Evolutionary conservation across 1,140 invertebrate species (phyloP).

Genomic region (Ips typographus): DNA sequence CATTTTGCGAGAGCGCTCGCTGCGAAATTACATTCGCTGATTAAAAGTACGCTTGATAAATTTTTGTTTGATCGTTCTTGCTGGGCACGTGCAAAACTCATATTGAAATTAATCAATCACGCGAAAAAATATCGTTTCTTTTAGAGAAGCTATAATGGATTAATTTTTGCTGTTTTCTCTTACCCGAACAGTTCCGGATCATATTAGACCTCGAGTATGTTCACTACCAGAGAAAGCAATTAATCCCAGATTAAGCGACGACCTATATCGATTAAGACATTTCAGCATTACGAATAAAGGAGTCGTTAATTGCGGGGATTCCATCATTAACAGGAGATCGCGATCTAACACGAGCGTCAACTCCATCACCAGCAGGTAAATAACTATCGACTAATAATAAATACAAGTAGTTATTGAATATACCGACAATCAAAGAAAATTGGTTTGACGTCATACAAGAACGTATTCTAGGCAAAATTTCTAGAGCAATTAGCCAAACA

Average conservation of each 20-base stretch:
- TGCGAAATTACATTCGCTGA: too few relatives aligned
- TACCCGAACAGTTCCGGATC: conserved; percentile 67
- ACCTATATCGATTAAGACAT: conserved; percentile 81
- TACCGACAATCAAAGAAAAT: too few relatives aligned
- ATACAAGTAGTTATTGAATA: too few relatives aligned
- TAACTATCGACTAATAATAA: not conserved
- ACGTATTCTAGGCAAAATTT: too few relatives aligned
- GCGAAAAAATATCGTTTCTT: too few relatives aligned
- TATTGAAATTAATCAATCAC: too few relatives aligned
- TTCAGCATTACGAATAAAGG: conserved; percentile 88
- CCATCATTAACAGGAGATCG: conserved; percentile 78
- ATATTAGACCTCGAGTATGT: conserved; percentile 78
- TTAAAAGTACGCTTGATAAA: not conserved
- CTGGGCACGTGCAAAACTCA: too few relatives aligned
- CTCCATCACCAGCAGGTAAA: conserved; percentile 74
- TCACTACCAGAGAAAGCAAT: conserved; percentile 80
- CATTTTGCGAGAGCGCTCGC: too few relatives aligned
- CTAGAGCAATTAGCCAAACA: too few relatives aligned
- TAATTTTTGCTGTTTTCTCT: conserved; percentile 31
- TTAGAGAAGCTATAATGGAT: not conserved
- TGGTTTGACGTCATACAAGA: too few relatives aligned
- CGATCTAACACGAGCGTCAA: conserved; percentile 82
- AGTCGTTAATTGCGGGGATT: conserved; percentile 87
- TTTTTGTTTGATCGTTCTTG: not conserved
- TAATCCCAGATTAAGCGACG: conserved; percentile 77